Percentiles rank a stretch among this genome's conserved stretches.
phyloP scores from a whole-genome alignment of 2,797 vertebrate species.

The Lates japonicus region DNA sequence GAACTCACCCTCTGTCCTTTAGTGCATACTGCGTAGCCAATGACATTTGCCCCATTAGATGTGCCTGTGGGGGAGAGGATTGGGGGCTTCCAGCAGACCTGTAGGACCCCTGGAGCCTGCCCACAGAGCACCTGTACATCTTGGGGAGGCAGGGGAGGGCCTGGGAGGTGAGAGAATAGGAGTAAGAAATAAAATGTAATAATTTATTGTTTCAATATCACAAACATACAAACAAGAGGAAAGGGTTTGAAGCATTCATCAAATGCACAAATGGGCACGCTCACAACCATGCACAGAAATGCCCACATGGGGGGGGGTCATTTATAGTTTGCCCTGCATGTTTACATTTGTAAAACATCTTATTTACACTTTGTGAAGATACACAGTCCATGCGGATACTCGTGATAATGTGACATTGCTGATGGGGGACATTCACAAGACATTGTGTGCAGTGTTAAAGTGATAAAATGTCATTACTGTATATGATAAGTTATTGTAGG shows the following conservation, averaged over 20 bases:
- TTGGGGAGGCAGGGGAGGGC: constrained; percentile 94
- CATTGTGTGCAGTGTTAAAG: constrained; percentile 11
- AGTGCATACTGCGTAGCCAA: constrained; percentile 95
- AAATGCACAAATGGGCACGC: constrained; percentile 54
- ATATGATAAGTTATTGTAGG: background rate
- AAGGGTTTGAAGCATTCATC: constrained; percentile 60
- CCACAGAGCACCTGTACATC: constrained; percentile 92
- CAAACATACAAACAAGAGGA: background rate
- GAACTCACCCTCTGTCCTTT: constrained; percentile 93
- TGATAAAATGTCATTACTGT: constrained; percentile 2
- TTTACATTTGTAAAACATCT: constrained; percentile 13
- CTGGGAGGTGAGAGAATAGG: constrained; percentile 75
- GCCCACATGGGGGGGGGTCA: constrained; percentile 13
- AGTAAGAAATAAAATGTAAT: constrained; percentile 5
- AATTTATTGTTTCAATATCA: constrained; percentile 12
- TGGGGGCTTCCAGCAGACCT: constrained; percentile 95
- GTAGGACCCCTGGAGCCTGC: constrained; percentile 87
- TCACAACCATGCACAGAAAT: constrained; percentile 68
- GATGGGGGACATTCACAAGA: constrained; percentile 43
- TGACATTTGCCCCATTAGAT: constrained; percentile 95
- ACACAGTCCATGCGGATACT: constrained; percentile 36
- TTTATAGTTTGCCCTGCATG: constrained; percentile 7
- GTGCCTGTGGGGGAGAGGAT: constrained; percentile 89
- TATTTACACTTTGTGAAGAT: constrained; percentile 17
- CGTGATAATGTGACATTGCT: constrained; percentile 19